Evolutionary conservation across 30 jellyfish, hydroid and myxozoan genomes (phyloP).

Genomic region (Rhopilema esculentum): DNA sequence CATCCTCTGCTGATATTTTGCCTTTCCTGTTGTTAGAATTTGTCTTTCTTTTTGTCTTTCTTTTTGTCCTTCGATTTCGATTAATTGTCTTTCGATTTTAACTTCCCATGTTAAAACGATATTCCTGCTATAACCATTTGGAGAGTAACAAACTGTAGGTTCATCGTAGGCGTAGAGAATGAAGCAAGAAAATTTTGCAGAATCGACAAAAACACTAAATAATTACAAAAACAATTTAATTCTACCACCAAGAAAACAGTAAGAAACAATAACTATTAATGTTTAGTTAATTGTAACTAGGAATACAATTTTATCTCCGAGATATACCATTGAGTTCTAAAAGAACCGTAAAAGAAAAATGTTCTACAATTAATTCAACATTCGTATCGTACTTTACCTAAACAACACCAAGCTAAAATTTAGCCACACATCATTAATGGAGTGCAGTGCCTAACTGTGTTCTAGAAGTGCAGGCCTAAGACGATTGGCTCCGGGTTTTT

Average conservation of each 20-base stretch:
- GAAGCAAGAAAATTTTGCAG: background rate
- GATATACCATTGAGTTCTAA: slow-evolving; percentile 70
- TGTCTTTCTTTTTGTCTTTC: no score
- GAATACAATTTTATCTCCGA: slow-evolving; percentile 51
- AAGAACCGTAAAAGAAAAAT: slow-evolving; percentile 53
- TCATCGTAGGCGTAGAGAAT: background rate
- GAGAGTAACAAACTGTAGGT: no score
- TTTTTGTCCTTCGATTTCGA: no score
- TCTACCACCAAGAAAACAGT: background rate
- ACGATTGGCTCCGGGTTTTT: no score
- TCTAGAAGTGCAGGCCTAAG: no score
- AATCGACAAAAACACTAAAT: no score
- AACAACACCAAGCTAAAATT: background rate
- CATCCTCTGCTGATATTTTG: no score
- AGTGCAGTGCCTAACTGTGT: background rate
- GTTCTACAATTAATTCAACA: background rate
- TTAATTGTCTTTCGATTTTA: no score
- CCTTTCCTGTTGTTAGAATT: no score
- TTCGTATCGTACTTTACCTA: background rate
- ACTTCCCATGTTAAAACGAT: no score
- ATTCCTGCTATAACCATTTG: no score
- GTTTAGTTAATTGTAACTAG: slow-evolving; percentile 31
- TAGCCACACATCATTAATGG: background rate
- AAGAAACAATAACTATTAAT: background rate
- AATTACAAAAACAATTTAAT: background rate